Conservation (phyloP, 2,113 vertebrate species). For the Lates calcarifer region DNA sequence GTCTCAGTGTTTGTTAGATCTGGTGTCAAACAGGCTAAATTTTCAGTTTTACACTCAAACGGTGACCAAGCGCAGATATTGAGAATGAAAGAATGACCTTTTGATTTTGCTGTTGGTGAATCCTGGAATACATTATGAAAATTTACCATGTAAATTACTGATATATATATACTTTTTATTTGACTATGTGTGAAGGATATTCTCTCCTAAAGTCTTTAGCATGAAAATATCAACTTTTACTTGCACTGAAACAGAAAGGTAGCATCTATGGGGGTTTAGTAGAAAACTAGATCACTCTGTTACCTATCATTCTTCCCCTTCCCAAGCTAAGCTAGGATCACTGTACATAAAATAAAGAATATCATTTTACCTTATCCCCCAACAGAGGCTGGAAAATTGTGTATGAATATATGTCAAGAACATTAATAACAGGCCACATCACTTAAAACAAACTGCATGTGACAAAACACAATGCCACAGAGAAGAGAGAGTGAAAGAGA, state of each 20-base stretch:
- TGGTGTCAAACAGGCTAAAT: neutral
- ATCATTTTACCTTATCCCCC: neutral
- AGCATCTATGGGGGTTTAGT: conserved; percentile 12
- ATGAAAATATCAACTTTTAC: neutral
- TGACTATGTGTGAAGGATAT: too few species aligned
- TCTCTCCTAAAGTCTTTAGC: neutral
- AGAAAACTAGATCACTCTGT: neutral
- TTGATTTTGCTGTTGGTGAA: neutral
- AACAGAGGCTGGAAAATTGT: neutral
- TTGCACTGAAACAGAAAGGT: neutral
- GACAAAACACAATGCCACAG: neutral
- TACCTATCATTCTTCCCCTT: too few species aligned
- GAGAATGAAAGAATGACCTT: neutral
- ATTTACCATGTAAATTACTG: neutral
- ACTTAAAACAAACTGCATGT: neutral
- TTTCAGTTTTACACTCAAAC: neutral
- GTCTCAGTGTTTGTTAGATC: neutral
- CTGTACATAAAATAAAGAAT: neutral
- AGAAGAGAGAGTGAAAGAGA: conserved; percentile 57
- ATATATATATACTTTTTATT: neutral
- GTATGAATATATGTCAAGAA: neutral
- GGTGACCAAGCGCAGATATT: neutral
- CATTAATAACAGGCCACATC: neutral
- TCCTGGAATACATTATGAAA: neutral
- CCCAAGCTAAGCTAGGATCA: neutral